Evolutionary conservation across 2,888 invertebrate species (phyloP), one percentile per base, ranked within the genome.

Genomic region (Lochmaea crataegi): DNA sequence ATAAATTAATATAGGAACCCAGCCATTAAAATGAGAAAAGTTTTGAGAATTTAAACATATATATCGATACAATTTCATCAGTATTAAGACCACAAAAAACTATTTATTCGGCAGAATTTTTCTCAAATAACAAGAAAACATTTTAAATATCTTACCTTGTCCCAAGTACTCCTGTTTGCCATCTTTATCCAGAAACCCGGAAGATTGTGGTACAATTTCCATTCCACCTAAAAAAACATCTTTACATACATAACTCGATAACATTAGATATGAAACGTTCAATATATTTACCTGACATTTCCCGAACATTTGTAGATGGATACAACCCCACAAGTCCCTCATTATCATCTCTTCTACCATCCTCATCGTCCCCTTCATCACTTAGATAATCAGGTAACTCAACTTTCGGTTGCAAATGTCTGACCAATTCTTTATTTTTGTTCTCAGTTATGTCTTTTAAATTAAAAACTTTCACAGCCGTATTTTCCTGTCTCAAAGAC

Each of bases 381-480:
- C 92, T 93, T 77, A 89, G 90, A 86, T 90, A 93, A 86, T 93
- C 93, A 84, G 92, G 91, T 80, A 92, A 89, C 88, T 93, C 93
- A 87, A 92, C 88, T 89, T 93, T 93, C 82, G 93, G 92, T 88
- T 92, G 88, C 78, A 88, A 77, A 42, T 78, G 73, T 76, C 82
- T 69, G 70, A 73, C 71, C 53, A 81, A 70, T 65, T 85, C 85
- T 38, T 69, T 61, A 60, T 32, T 41, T 45, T 53, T 58, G 32
- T 81, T 74, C 70, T 82, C 82, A 71, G 74, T 80, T 73, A 79
- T 76, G 66, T 77, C 83, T n/a, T 76, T 77, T 70, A 84, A 81
- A 7, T 84, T 83, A 73, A 86, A 85, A 7, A 85, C 83, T 77
- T 85, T 86, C 68, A 82, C 79, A 18, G 76, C 75, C 22, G 83